phyloP scores from a whole-genome alignment of 2,888 invertebrate genomes.

The Machimus rusticus region DNA sequence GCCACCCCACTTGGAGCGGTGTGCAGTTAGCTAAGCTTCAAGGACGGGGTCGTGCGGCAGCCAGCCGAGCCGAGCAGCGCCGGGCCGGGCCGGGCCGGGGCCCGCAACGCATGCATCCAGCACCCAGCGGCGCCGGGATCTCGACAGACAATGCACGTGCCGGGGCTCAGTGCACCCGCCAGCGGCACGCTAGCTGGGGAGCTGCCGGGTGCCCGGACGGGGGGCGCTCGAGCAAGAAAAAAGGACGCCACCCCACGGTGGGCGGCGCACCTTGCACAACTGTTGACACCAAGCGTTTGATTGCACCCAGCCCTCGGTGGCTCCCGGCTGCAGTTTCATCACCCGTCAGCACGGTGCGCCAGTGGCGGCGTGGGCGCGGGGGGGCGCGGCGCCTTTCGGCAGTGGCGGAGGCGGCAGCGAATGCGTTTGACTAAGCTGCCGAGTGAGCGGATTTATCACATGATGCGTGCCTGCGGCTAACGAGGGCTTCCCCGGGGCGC shows the following conservation, averaged over 20 bases:
- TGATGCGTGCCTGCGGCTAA: slow-evolving; percentile 33
- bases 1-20: not conserved
- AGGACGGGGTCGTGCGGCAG: slow-evolving; percentile 33
- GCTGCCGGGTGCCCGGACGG: not conserved
- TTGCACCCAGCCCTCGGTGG: not conserved
- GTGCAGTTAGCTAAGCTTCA: slow-evolving; percentile 33
- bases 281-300: slow-evolving; percentile 34
- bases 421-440: slow-evolving; percentile 26
- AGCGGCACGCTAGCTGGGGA: not conserved
- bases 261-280: slow-evolving; percentile 35
- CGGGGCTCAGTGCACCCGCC: not conserved
- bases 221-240: not conserved
- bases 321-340: not conserved
- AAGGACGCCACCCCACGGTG: not conserved
- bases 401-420: not conserved
- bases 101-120: slow-evolving; percentile 9
- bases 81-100: not conserved
- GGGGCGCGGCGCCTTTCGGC: too few relatives aligned
- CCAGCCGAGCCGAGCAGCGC: not conserved
- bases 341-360: not conserved
- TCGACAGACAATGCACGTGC: not conserved
- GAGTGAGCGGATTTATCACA: not conserved
- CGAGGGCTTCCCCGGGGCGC: slow-evolving; percentile 4
- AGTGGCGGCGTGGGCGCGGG: too few relatives aligned
- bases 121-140: not conserved